These are phyloP conservation scores for Dicaeum eximium DNA, from an alignment of 2,113 vertebrate species.

Conservation along the genomic window DNA sequence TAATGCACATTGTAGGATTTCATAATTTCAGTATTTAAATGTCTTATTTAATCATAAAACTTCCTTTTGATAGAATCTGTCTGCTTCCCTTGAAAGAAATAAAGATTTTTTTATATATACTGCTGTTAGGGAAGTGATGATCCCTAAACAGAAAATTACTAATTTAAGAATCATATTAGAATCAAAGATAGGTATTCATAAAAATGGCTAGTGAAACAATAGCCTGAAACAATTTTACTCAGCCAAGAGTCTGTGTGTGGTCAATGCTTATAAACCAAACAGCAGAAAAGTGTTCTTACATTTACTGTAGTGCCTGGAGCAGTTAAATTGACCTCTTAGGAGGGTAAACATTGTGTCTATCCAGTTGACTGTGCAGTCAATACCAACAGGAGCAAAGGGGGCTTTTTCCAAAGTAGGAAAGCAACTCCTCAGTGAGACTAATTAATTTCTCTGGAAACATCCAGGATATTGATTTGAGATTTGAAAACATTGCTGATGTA, in stretches of 20 bases:
- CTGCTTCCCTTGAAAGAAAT: neutral
- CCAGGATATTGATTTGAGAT: conserved; percentile 64
- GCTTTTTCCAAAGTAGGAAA: neutral
- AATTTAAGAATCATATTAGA: neutral
- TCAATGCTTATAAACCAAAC: neutral
- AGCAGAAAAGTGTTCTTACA: neutral
- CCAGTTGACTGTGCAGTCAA: conserved; percentile 39
- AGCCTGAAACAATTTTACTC: neutral
- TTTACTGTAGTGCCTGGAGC: conserved; percentile 6
- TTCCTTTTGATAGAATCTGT: neutral
- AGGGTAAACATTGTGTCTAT: conserved; percentile 39
- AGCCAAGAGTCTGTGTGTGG: neutral
- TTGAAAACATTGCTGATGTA: conserved; percentile 57
- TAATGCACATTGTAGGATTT: neutral
- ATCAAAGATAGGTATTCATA: neutral
- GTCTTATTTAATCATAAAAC: neutral
- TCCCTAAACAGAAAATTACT: neutral
- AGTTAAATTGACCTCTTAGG: conserved; percentile 44
- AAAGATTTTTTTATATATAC: too few species aligned
- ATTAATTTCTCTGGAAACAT: conserved; percentile 65
- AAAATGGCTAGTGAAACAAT: neutral
- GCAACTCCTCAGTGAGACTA: conserved; percentile 66
- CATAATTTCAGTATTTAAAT: neutral
- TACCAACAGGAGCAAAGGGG: neutral
- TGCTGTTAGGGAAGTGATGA: neutral